phyloP scores from a whole-genome alignment of 2,888 invertebrate genomes.

The Psococerastis gibbosa region DNA sequence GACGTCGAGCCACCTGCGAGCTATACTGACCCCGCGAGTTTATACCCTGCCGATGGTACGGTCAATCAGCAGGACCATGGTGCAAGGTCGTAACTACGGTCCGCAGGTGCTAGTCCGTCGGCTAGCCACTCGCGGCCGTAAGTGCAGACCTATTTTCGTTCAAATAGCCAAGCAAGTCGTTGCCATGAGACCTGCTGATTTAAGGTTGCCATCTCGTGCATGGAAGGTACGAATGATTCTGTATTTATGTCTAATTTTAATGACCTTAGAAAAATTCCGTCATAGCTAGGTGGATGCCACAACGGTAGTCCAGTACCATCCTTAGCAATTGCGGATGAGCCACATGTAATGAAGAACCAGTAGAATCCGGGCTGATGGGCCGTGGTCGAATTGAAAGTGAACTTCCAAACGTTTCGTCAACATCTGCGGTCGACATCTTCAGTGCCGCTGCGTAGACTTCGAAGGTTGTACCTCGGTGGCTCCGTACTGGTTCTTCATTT shows the following conservation, averaged over 20 bases:
- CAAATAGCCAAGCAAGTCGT: slow-evolving; percentile 44
- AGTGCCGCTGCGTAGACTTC: no score
- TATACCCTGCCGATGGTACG: slow-evolving; percentile 42
- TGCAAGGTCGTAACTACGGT: slow-evolving; percentile 43
- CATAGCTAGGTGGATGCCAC: no score
- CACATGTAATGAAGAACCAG: no score
- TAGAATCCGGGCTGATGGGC: no score
- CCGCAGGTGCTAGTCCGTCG: slow-evolving; percentile 42
- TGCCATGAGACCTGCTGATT: slow-evolving; percentile 33
- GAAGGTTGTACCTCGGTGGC: no score
- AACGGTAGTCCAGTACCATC: no score
- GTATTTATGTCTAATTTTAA: slow-evolving; percentile 6
- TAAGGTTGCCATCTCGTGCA: slow-evolving; percentile 39
- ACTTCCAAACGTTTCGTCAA: no score
- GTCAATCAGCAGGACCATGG: slow-evolving; percentile 43
- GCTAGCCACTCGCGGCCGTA: slow-evolving; percentile 34
- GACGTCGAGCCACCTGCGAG: slow-evolving; percentile 29
- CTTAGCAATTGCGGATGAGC: no score
- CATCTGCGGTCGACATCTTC: no score
- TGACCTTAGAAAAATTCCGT: neutral
- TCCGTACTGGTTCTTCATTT: no score
- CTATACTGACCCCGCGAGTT: slow-evolving; percentile 35
- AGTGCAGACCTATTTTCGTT: slow-evolving; percentile 37
- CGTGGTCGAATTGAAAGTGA: no score
- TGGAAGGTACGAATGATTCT: slow-evolving; percentile 33